Conservation (phyloP, 2,797 vertebrate species). For the Centropyge bicolor region DNA sequence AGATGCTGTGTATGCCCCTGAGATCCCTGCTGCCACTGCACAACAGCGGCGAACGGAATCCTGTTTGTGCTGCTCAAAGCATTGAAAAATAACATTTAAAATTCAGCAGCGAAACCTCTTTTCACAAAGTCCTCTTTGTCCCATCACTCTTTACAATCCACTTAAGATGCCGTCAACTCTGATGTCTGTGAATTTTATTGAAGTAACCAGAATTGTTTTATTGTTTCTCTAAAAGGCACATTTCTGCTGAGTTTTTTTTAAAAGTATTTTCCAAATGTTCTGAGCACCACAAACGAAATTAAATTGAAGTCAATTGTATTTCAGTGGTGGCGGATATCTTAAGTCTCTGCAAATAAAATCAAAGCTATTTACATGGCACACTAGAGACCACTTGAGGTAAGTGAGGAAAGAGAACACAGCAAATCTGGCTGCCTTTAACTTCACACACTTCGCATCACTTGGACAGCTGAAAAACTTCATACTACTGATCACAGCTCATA, state of each 20-base stretch:
- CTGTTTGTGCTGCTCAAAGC: neutral
- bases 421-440: neutral
- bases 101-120: neutral
- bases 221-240: constrained; percentile 2
- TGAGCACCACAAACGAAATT: neutral
- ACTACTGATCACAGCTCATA: constrained; percentile 1
- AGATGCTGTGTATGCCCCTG: neutral
- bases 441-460: too few species aligned
- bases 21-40: neutral
- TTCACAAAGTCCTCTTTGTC: neutral
- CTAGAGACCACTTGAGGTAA: neutral
- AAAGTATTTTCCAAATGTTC: neutral
- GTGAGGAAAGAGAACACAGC: neutral
- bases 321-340: neutral
- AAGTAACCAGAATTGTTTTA: neutral
- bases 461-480: neutral
- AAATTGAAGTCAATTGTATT: neutral
- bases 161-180: neutral
- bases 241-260: neutral
- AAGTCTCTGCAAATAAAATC: neutral
- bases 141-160: constrained; percentile 4
- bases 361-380: neutral
- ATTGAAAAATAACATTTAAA: neutral
- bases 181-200: neutral
- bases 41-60: neutral